Evolutionary conservation across 2,797 vertebrate genomes (phyloP), one percentile per base, ranked within the genome.

Genomic region (Caiman crocodilus): DNA sequence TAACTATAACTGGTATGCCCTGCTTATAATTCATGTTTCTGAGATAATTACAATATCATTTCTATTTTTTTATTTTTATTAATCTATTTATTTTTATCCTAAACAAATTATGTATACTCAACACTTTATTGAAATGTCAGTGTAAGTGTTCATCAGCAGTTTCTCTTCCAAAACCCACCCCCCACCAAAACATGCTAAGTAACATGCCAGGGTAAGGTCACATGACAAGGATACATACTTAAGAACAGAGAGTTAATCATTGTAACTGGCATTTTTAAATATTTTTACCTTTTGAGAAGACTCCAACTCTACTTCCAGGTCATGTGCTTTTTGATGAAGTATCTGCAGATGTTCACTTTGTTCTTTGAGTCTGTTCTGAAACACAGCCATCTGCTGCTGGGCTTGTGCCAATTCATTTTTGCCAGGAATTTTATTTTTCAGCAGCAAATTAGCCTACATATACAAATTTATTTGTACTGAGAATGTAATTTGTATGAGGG

Each of bases 361-460:
- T 64, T 96, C 95, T 88, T 93, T 76, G n/a, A 97, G 93, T 30
- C 7, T 7, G 13, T 25, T 82, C 61, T 86, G 97, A 73, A 96
- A 94, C 59, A 88, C 65, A 50, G 87, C 67, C 50, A 94, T 95
- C 42, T 95, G 97, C 23, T 94, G 92, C 82, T 95, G 92, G 15
- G 85, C 82, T 90, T 97, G 96, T 50, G 87, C 82, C 3, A 93
- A 56, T 67, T 98, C 97, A 0, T 78, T 74, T 65, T 94, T 97
- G 7, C 95, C 95, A 35, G 97, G 94, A 92, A 84, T 97, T 97
- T 98, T 98, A 89, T 94, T 97, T 61, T 97, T 98, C 79, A 98
- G 95, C 61, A 98, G 97, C 42, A 98, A 96, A 75, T 97, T 98
- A 21, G 98, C 97, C 98, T 99, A 95, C 56, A 67, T 18, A 69